Evolutionary conservation across 2,797 vertebrate genomes (phyloP).

Genomic region (Luscinia luscinia): DNA sequence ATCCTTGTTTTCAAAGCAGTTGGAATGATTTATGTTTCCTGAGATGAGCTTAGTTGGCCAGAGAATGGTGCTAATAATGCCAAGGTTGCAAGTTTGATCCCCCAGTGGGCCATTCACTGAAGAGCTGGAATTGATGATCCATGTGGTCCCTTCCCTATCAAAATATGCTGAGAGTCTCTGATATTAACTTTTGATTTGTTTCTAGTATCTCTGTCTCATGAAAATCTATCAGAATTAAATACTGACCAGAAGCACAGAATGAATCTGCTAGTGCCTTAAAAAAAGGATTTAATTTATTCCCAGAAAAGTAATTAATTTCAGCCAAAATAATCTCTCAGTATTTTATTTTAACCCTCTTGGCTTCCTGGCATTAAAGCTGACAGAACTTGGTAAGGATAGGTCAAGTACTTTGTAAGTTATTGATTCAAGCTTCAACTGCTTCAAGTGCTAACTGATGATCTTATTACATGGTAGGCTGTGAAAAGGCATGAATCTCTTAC

Average conservation of each 20-base stretch:
- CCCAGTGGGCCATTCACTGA: not conserved
- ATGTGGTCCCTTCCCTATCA: not conserved
- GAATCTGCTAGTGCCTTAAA: not conserved
- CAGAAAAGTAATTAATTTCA: not conserved
- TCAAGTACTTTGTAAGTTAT: not conserved
- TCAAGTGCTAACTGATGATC: not conserved
- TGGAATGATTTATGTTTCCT: not conserved
- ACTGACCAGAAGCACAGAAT: not conserved
- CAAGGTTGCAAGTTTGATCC: not conserved
- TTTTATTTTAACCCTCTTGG: not conserved
- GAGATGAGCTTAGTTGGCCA: not conserved
- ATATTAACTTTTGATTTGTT: not conserved
- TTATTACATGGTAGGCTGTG: conserved; percentile 75
- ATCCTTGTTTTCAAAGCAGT: not conserved
- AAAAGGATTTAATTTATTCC: not conserved
- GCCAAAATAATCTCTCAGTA: not conserved
- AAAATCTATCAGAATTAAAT: not conserved
- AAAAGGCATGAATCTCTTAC: conserved; percentile 82
- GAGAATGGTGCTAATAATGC: not conserved
- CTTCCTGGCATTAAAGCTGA: not conserved
- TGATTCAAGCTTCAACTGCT: not conserved
- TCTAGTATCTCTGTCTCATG: not conserved
- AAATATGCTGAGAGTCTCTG: not conserved
- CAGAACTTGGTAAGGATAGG: not conserved
- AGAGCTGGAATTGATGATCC: not conserved